Percentiles rank a stretch among this genome's conserved stretches.
Evolutionary conservation across 2,888 invertebrate species (phyloP).

Genomic region (Busseola fusca): DNA sequence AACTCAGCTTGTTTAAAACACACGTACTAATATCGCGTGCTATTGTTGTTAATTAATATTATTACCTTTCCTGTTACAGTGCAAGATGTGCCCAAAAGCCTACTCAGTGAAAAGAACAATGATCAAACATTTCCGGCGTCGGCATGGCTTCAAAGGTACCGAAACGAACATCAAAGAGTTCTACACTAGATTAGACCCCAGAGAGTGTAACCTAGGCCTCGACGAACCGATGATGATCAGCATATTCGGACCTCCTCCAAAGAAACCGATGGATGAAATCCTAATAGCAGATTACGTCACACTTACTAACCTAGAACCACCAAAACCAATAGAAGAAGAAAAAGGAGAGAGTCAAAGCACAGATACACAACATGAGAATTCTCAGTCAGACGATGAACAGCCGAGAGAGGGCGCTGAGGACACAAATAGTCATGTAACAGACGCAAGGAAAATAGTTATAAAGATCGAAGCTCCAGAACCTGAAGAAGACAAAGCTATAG

Average conservation of each 20-base stretch:
- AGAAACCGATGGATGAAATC: constrained; percentile 67
- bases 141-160: constrained; percentile 76
- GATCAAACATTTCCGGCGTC: constrained; percentile 82
- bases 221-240: constrained; percentile 79
- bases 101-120: constrained; percentile 84
- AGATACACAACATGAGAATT: constrained; percentile 22
- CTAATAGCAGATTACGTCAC: constrained; percentile 74
- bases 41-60: background rate
- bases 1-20: background rate
- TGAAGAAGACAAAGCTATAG: constrained; percentile 54
- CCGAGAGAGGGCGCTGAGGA: constrained; percentile 33
- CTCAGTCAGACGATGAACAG: constrained; percentile 46
- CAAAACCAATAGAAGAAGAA: background rate
- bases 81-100: constrained; percentile 85
- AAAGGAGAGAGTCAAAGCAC: constrained; percentile 13
- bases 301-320: constrained; percentile 57
- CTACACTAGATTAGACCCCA: constrained; percentile 78
- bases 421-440: constrained; percentile 46
- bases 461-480: constrained; percentile 57
- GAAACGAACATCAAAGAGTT: constrained; percentile 73
- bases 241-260: constrained; percentile 81
- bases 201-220: constrained; percentile 79
- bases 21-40: background rate
- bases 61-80: constrained; percentile 73
- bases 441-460: constrained; percentile 34